Percentiles rank a stretch among this genome's conserved stretches.
Conservation (phyloP, 2,113 vertebrate genomes). For the Penelope pileata region DNA sequence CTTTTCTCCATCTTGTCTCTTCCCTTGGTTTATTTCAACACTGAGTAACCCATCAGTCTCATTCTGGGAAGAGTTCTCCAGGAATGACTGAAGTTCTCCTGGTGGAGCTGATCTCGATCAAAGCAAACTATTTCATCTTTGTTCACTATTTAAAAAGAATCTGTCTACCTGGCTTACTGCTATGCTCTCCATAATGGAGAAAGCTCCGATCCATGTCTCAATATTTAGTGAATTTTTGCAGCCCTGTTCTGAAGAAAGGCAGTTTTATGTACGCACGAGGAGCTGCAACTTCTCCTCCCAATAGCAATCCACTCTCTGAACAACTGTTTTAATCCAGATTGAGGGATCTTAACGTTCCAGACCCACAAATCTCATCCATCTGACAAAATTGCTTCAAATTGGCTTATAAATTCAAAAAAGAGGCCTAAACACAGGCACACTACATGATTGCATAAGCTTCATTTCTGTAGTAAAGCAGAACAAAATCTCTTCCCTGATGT, state of each 20-base stretch:
- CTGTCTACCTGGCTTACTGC: neutral
- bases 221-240: neutral
- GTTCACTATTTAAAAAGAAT: neutral
- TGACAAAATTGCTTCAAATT: neutral
- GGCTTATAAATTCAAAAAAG: neutral
- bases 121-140: neutral
- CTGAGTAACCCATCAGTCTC: neutral
- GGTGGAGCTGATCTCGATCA: neutral
- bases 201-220: neutral
- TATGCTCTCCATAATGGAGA: neutral
- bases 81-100: neutral
- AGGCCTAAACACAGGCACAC: neutral
- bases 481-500: neutral
- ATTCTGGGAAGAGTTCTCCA: neutral
- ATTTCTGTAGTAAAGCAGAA: neutral
- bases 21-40: neutral
- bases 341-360: neutral
- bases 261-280: neutral
- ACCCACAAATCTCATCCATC: neutral
- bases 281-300: neutral
- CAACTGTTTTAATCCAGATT: neutral
- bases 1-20: neutral
- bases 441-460: neutral
- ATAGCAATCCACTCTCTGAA: neutral
- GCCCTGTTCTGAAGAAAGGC: fast-evolving